A percentile compares a stretch with the other conserved stretches of the same genome.
Conservation (phyloP, 1,140 invertebrate genomes). For the Holcopasites calliopsidis region DNA sequence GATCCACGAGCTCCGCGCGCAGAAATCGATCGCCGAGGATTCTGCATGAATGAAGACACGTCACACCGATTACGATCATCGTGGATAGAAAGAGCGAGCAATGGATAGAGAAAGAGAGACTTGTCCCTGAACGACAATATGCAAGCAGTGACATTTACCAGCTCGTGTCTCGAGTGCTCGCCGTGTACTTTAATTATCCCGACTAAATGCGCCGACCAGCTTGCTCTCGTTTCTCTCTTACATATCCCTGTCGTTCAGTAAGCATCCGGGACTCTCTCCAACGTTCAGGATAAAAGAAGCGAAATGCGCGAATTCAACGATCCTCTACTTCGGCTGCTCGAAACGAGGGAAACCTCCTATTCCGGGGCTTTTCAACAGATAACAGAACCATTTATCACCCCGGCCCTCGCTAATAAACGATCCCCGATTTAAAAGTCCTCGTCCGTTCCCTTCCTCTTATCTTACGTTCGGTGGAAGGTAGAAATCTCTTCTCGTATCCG, state of each 20-base stretch:
- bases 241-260: constrained; percentile 15
- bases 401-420: constrained; percentile 27
- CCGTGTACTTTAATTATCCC: constrained; percentile 44
- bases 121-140: constrained; percentile 43
- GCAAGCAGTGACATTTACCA: constrained; percentile 44
- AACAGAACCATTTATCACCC: constrained; percentile 34
- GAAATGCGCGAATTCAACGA: constrained; percentile 6
- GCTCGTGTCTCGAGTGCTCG: constrained; percentile 33
- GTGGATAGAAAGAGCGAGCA: not conserved
- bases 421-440: constrained; percentile 35
- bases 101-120: not conserved
- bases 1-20: constrained; percentile 37
- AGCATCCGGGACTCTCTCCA: not conserved
- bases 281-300: constrained; percentile 4
- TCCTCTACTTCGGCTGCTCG: not conserved
- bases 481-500: not conserved
- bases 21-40: constrained; percentile 27
- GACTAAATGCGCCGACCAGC: constrained; percentile 15
- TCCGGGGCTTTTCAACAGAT: constrained; percentile 27
- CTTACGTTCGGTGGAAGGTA: not conserved
- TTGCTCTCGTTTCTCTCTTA: not conserved
- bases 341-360: constrained; percentile 19
- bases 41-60: constrained; percentile 50
- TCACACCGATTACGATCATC: constrained; percentile 36
- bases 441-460: constrained; percentile 1